Conservation (phyloP, 2,888 invertebrate genomes). For the Criorhina ranunculi region DNA sequence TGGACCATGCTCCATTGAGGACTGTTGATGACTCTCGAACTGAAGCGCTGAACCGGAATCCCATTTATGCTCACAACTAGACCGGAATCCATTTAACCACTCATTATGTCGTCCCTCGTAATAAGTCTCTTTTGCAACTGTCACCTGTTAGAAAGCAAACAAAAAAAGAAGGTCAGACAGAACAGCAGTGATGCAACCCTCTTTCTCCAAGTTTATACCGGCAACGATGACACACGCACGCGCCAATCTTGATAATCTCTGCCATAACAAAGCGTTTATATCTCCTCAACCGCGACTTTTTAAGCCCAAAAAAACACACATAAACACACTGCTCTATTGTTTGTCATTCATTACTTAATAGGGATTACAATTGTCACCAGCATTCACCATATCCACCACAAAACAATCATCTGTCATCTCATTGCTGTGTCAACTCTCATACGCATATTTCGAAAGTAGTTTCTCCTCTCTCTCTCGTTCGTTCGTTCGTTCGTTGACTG, state of each 20-base stretch:
- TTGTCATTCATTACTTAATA: constrained; percentile 19
- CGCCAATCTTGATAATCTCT: neutral
- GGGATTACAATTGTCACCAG: constrained; percentile 41
- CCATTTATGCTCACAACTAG: neutral
- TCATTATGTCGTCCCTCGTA: neutral
- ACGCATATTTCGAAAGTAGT: constrained; percentile 64
- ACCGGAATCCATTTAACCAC: neutral
- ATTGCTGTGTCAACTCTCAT: constrained; percentile 25
- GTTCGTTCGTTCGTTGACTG: constrained; percentile 21
- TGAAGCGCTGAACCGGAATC: neutral
- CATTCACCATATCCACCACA: constrained; percentile 48
- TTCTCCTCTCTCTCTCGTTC: constrained; percentile 39
- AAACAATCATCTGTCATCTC: constrained; percentile 38
- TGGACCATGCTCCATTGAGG: no score
- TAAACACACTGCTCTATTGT: neutral
- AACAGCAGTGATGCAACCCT: neutral
- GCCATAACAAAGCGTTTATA: neutral
- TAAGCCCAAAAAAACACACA: neutral
- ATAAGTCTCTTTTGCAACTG: neutral
- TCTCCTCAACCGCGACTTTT: constrained; percentile 3
- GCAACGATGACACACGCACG: neutral
- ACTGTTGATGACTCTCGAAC: no score
- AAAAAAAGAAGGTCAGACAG: neutral
- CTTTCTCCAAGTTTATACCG: neutral
- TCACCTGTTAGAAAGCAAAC: neutral